Percentiles rank a stretch among this genome's conserved stretches.
Conservation (phyloP, 2,113 vertebrate species). For the Agelaius phoeniceus region DNA sequence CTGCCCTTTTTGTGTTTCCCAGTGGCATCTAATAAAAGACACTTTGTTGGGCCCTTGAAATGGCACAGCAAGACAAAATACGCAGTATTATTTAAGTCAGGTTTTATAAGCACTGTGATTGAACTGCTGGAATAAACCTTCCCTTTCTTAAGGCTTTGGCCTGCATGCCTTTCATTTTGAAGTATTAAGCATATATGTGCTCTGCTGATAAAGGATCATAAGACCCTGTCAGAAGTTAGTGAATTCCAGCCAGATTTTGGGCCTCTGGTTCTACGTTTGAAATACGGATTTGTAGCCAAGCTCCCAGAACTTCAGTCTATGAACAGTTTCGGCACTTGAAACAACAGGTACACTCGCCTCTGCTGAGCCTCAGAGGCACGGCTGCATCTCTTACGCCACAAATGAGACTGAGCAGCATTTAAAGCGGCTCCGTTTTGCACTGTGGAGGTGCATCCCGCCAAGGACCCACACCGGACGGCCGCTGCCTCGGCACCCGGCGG, state of each 20-base stretch:
- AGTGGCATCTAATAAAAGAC: background rate
- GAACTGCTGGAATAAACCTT: background rate
- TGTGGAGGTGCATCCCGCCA: fast-evolving
- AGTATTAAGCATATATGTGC: background rate
- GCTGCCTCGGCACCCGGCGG: background rate
- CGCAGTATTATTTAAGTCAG: background rate
- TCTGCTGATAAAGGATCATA: too few species aligned
- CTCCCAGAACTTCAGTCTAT: background rate
- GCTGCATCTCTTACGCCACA: background rate
- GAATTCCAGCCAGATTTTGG: background rate
- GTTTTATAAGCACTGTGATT: background rate
- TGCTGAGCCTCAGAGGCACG: background rate
- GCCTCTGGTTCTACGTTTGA: background rate
- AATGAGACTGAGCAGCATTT: background rate
- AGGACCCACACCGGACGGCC: fast-evolving
- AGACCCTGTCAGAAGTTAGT: background rate
- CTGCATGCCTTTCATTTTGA: background rate
- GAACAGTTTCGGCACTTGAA: background rate
- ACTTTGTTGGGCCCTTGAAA: background rate
- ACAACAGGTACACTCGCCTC: background rate
- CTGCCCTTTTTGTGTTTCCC: background rate
- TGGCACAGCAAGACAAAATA: background rate
- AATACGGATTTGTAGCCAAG: background rate
- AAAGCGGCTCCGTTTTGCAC: fast-evolving
- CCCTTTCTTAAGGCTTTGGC: background rate